A percentile compares a stretch with the other conserved stretches of the same genome.
These are phyloP conservation scores for Catocala fraxini DNA, from an alignment of 2,888 invertebrate genomes.

Conservation along the genomic window DNA sequence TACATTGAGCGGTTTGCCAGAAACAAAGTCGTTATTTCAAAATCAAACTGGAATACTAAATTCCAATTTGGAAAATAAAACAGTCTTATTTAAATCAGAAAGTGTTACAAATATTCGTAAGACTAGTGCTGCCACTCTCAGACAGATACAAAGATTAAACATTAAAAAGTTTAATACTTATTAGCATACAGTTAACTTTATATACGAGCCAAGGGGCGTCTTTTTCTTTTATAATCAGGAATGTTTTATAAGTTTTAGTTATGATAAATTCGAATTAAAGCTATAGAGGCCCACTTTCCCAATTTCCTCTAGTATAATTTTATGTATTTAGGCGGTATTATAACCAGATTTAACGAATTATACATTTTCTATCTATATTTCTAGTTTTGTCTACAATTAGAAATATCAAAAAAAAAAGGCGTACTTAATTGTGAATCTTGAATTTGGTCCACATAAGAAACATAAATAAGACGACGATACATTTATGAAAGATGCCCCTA, in stretches of 20 bases:
- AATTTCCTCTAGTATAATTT: slow-evolving; percentile 32
- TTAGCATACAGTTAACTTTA: slow-evolving; percentile 60
- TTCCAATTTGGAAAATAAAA: slow-evolving; percentile 53
- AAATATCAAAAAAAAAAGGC: slow-evolving; percentile 26
- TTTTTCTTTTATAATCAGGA: slow-evolving; percentile 60
- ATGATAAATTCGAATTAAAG: slow-evolving; percentile 48
- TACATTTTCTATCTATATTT: slow-evolving; percentile 40
- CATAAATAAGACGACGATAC: neutral
- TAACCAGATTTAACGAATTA: slow-evolving; percentile 31
- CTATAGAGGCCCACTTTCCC: slow-evolving; percentile 50
- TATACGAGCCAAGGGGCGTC: slow-evolving; percentile 64
- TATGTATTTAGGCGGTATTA: slow-evolving; percentile 47
- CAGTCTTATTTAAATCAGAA: slow-evolving; percentile 78
- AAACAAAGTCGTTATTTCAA: slow-evolving; percentile 35
- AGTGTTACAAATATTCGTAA: slow-evolving; percentile 67
- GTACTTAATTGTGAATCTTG: slow-evolving; percentile 13
- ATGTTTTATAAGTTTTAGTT: slow-evolving; percentile 53
- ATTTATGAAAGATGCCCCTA: slow-evolving; percentile 48
- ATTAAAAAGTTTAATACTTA: slow-evolving; percentile 64
- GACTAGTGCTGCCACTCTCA: slow-evolving; percentile 71
- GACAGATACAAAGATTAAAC: slow-evolving; percentile 59
- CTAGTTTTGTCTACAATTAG: slow-evolving; percentile 20
- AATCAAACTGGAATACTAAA: slow-evolving; percentile 16
- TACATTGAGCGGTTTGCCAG: slow-evolving; percentile 47
- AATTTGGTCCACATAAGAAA: slow-evolving; percentile 37